These are phyloP conservation scores for Danaus melanippus DNA, from an alignment of 1,140 invertebrate genomes.

Conservation along the genomic window DNA sequence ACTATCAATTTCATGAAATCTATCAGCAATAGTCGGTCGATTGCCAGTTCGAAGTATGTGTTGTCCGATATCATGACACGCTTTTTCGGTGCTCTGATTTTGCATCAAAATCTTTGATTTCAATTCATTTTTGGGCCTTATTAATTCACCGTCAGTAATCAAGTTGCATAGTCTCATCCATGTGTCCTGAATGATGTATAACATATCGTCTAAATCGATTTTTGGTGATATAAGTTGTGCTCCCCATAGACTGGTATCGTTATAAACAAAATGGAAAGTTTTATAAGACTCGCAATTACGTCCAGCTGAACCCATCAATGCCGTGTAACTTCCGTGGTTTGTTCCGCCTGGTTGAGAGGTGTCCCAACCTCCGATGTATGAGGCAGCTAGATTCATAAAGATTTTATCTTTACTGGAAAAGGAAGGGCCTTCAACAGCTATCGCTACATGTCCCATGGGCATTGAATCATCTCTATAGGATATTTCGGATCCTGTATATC, in stretches of 20 bases:
- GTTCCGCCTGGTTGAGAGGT: slow-evolving; percentile 39
- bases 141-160: slow-evolving; percentile 50
- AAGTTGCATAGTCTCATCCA: slow-evolving; percentile 56
- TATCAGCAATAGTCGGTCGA: slow-evolving; percentile 78
- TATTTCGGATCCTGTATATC: slow-evolving; percentile 75
- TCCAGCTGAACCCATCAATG: slow-evolving; percentile 33
- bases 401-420: slow-evolving; percentile 30
- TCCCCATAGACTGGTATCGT: slow-evolving; percentile 63
- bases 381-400: slow-evolving; percentile 33
- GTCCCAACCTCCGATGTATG: slow-evolving; percentile 47
- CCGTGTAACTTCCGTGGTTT: slow-evolving; percentile 38
- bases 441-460: slow-evolving; percentile 78
- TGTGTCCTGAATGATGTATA: slow-evolving; percentile 38
- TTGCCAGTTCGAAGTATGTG: slow-evolving; percentile 84
- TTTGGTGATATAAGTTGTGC: slow-evolving; percentile 46
- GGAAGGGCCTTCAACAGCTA: slow-evolving; percentile 79
- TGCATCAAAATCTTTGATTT: slow-evolving; percentile 74
- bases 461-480: slow-evolving; percentile 78
- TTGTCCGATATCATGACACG: slow-evolving; percentile 86
- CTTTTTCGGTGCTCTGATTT: slow-evolving; percentile 80
- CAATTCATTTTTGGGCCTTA: slow-evolving; percentile 49
- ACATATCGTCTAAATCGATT: slow-evolving; percentile 49
- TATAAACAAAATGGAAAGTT: slow-evolving; percentile 54
- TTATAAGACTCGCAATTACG: slow-evolving; percentile 52
- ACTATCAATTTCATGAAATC: slow-evolving; percentile 79